Evolutionary conservation across 2,113 vertebrate species (phyloP).

Genomic region (Ginglymostoma cirratum): DNA sequence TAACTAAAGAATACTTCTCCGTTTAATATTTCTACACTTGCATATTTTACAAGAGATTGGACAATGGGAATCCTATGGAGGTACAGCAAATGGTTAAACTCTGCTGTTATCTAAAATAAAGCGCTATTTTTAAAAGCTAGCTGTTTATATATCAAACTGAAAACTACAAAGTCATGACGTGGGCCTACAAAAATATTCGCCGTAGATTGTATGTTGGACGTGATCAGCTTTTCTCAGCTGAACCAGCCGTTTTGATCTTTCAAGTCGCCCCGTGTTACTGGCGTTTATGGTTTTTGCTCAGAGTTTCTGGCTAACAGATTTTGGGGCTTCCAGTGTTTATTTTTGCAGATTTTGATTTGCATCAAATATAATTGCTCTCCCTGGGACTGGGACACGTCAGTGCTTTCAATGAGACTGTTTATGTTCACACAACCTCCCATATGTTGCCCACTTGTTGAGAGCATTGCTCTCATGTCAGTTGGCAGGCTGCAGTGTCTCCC

Average conservation of each 20-base stretch:
- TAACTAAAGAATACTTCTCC: not conserved
- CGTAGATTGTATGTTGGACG: not conserved
- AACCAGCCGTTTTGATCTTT: not conserved
- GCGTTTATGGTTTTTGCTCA: not conserved
- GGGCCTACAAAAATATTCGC: not conserved
- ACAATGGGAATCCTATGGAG: not conserved
- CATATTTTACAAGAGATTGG: not conserved
- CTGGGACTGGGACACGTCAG: not conserved
- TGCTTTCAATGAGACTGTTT: not conserved
- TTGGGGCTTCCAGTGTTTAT: not conserved
- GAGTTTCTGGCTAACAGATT: not conserved
- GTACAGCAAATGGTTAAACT: not conserved
- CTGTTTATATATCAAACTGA: not conserved
- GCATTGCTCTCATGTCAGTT: not conserved
- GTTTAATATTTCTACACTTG: not conserved
- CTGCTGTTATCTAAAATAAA: not conserved
- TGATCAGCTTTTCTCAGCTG: not conserved
- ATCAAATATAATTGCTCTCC: not conserved
- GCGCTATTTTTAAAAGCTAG: not conserved
- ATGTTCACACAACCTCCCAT: not conserved
- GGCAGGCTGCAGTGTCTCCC: not conserved
- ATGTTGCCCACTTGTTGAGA: not conserved
- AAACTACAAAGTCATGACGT: conserved; percentile 1
- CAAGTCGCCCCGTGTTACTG: not conserved
- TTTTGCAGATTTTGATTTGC: not conserved